phyloP scores from a whole-genome alignment of 2,113 vertebrate species.

The Oryzias celebensis region DNA sequence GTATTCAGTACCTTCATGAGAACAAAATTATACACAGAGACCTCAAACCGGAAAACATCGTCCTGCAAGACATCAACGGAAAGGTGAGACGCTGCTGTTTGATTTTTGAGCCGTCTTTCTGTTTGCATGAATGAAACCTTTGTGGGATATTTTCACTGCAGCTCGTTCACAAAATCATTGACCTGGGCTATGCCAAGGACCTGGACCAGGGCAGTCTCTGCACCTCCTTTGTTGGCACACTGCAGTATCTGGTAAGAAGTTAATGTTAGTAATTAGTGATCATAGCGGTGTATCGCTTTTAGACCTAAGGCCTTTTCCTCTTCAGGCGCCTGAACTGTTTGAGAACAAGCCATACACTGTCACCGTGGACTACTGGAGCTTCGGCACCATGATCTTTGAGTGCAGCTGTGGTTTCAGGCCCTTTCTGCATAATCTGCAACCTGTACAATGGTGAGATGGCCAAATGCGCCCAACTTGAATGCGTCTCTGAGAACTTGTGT shows the following conservation, averaged over 20 bases:
- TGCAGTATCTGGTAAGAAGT: conserved; percentile 91
- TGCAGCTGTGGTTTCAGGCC: conserved; percentile 95
- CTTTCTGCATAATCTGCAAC: conserved; percentile 95
- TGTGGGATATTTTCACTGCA: conserved; percentile 33
- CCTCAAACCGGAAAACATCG: conserved; percentile 98
- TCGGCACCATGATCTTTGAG: conserved; percentile 96
- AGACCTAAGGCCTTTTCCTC: conserved; percentile 15
- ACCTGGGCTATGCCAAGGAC: conserved; percentile 97
- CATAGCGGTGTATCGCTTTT: too few relatives aligned
- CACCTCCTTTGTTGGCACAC: conserved; percentile 96
- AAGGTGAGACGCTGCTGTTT: conserved; percentile 79
- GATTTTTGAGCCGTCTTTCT: not conserved
- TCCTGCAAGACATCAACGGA: conserved; percentile 90
- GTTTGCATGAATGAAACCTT: not conserved
- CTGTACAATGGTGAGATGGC: conserved; percentile 88
- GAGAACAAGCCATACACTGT: conserved; percentile 94
- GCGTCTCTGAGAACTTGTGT: too few relatives aligned
- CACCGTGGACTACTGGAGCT: conserved; percentile 98
- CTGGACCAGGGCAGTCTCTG: conserved; percentile 97
- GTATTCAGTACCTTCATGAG: conserved; percentile 95
- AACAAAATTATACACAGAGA: conserved; percentile 99
- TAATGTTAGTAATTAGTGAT: too few relatives aligned
- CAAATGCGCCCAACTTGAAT: not conserved
- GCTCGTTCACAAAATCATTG: conserved; percentile 95
- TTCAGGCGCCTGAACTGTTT: conserved; percentile 95